phyloP scores from a whole-genome alignment of 2,113 vertebrate species.

The Martes martes region DNA sequence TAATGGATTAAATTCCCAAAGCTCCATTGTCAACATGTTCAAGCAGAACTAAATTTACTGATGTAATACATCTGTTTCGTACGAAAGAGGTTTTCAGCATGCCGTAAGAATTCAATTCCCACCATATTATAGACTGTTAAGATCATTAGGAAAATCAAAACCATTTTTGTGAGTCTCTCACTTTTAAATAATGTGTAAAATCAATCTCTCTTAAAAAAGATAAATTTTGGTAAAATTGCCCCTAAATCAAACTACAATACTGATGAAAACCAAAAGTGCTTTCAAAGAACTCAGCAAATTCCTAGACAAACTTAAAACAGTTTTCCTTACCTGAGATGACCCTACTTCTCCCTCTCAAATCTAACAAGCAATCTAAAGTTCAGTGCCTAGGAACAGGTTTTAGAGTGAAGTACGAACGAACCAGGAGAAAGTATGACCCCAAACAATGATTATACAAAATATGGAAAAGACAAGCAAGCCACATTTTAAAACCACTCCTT shows the following conservation, averaged over 20 bases:
- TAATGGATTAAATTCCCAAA: not conserved
- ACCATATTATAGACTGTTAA: not conserved
- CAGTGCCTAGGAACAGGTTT: conserved; percentile 19
- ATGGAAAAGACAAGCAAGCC: not conserved
- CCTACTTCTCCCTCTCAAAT: not conserved
- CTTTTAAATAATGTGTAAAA: conserved; percentile 44
- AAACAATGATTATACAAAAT: not conserved
- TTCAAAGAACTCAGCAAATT: not conserved
- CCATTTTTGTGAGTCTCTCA: not conserved
- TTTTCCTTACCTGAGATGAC: conserved; percentile 6
- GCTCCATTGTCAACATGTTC: not conserved
- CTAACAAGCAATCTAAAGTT: conserved; percentile 25
- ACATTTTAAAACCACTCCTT: conserved; percentile 30
- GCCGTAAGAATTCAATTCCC: not conserved
- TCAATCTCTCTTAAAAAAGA: conserved; percentile 10
- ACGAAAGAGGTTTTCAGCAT: not conserved
- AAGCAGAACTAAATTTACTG: conserved; percentile 15
- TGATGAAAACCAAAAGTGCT: not conserved
- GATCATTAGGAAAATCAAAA: not conserved
- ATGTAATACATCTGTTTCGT: not conserved
- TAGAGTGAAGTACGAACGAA: not conserved
- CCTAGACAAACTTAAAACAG: conserved; percentile 8
- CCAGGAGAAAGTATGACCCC: not conserved
- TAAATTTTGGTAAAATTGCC: not conserved
- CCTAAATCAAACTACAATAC: not conserved